These are phyloP conservation scores for Ophion ellenae DNA, from an alignment of 2,888 invertebrate genomes.

Conservation along the genomic window DNA sequence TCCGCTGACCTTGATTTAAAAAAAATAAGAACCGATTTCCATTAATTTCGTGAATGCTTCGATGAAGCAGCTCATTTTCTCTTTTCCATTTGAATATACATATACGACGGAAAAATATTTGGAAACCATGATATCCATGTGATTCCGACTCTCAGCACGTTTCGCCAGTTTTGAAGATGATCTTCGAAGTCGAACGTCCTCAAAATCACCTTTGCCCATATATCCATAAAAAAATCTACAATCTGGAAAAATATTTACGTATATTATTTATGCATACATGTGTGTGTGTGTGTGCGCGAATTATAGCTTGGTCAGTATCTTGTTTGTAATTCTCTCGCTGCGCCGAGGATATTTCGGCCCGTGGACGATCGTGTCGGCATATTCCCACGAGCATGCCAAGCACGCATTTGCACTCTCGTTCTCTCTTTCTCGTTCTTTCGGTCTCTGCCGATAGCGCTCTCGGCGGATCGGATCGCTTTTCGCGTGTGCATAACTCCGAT, in stretches of 20 bases:
- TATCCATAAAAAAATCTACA: neutral
- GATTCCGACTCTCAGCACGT: neutral
- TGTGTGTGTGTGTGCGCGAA: neutral
- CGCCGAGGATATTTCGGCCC: constrained; percentile 52
- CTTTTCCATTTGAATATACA: too few relatives aligned
- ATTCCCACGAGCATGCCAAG: constrained; percentile 57
- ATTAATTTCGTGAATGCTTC: too few relatives aligned
- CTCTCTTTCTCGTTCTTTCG: constrained; percentile 18
- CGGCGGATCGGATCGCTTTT: constrained; percentile 64
- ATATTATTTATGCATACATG: neutral
- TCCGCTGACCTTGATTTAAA: too few relatives aligned
- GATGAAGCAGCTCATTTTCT: too few relatives aligned
- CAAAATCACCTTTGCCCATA: neutral
- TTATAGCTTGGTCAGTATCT: constrained; percentile 37
- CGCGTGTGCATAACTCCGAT: constrained; percentile 73
- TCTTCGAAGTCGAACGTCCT: neutral
- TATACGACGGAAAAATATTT: neutral
- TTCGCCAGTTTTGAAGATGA: neutral
- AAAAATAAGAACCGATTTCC: too few relatives aligned
- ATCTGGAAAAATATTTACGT: neutral
- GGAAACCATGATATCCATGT: neutral
- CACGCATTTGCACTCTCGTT: constrained; percentile 22
- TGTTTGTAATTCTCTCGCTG: constrained; percentile 47
- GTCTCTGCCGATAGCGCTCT: constrained; percentile 22
- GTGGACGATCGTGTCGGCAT: constrained; percentile 41